Evolutionary conservation across 2,888 invertebrate species (phyloP), one percentile per base, ranked within the genome.

Genomic region (Apamea monoglypha): DNA sequence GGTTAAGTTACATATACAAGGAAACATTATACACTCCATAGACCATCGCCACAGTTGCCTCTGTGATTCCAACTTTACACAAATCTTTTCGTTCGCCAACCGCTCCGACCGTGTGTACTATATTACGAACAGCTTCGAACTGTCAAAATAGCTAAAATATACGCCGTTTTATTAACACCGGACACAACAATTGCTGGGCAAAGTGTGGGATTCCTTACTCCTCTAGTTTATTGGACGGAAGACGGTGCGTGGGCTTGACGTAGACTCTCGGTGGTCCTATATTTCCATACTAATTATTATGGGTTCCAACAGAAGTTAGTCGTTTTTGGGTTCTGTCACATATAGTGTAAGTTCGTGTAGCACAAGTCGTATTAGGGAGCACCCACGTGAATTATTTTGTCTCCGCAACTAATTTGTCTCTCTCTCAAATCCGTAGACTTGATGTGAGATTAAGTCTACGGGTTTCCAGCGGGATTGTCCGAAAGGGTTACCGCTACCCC

Each of bases 101-200:
- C 87, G 36, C 14, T 12, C 14, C 1, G 47, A 0, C 93, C n/a
- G 90, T 96, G 91, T 93, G 95, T 95, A 89, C 81, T 78, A 83
- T 89, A 92, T 94, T 95, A 95, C 94, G 90, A 95, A 96, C 95
- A 95, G 95, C 95, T 95, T 92, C 89, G 92, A 95, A 95, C 96
- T 96, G 96, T 96, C 96, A 96, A 96, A 96, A 96, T 96, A 95
- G 94, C 93, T 96, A 95, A 96, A 96, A 96, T 97, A 96, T 96
- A 95, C 90, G 93, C 92, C 95, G 95, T 96, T 96, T 96, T 96
- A 96, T 96, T 96, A 96, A 95, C 95, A 94, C 95, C 92, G 94
- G 94, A 94, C 94, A 92, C 94, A 94, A 96, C 96, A 95, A 96
- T 96, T 94, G 96, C 93, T 91, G 93, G 92, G 93, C 93, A 93